Evolutionary conservation across 2,113 vertebrate genomes (phyloP), one percentile per base, ranked within the genome.

Genomic region (Pao palembangensis): DNA sequence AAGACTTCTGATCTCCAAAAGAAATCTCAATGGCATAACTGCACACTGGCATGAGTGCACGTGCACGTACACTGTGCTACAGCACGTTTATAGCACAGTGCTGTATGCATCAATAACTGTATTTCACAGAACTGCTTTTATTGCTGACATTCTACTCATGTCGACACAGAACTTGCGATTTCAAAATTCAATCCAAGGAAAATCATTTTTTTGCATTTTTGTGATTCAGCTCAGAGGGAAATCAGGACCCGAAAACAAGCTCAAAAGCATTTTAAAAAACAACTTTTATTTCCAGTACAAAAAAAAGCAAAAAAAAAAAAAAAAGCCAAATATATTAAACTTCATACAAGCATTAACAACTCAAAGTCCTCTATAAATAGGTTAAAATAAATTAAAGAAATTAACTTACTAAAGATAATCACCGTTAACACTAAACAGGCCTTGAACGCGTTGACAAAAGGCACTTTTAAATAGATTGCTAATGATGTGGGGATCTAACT

Each of bases 301-400:
- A 92, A 71, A 71, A 86, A 76, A 52, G 47, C 54, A 64, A 67
- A 73, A 28, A 28, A 28, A 28, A 28, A 28, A 28, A 28, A 28
- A 75, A 51, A 8, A 56, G 38, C 62, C 64, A 81, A 90, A 91
- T 92, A 92, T 91, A 92, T 92, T 92, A 92, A 92, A 90, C 88
- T 91, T 90, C 80, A 88, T 87, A 87, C 86, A 90, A 91, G 89
- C 82, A 79, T 85, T 71, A 84, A 68, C 85, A 89, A 90, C 83
- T 84, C 79, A 85, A 84, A 74, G 81, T 88, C 80, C 74, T 88
- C 88, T 91, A 91, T 91, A 92, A 92, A 92, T 92, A 92, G 63
- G 75, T 90, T 91, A 90, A 91, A 91, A 92, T 91, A 92, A 91
- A 91, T 90, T 87, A 89, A 88, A 90, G 80, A 86, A 87, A 86